Conservation (phyloP, 2,888 invertebrate species). For the Cataglyphis rosenhaueri region DNA sequence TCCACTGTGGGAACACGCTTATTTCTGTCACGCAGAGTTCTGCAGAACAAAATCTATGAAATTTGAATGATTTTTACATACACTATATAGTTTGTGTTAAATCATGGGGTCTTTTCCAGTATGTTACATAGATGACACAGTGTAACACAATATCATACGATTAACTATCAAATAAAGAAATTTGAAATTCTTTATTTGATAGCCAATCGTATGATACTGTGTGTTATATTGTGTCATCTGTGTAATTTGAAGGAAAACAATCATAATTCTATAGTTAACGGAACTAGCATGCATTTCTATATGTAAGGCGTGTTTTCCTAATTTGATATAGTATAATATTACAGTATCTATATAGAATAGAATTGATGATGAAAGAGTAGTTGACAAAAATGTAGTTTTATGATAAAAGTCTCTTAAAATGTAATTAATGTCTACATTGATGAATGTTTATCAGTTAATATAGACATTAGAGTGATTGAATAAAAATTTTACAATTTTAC, state of each 20-base stretch:
- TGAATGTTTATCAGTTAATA: neutral
- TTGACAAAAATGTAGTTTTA: neutral
- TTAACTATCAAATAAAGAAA: too few species aligned
- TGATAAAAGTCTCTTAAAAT: neutral
- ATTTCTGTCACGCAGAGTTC: conserved; percentile 23
- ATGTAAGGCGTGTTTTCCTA: neutral
- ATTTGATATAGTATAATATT: neutral
- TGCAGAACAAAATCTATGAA: neutral
- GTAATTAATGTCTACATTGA: neutral
- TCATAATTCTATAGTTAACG: neutral
- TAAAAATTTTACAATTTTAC: neutral
- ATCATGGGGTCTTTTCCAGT: too few species aligned
- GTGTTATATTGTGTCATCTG: too few species aligned
- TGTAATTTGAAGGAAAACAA: too few species aligned
- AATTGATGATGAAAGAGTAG: neutral
- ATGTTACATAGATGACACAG: too few species aligned
- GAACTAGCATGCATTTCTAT: neutral
- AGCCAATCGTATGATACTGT: too few species aligned
- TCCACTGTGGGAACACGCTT: neutral
- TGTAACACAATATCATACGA: too few species aligned
- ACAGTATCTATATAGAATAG: neutral
- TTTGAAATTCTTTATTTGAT: too few species aligned
- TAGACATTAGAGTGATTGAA: neutral
- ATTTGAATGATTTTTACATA: neutral
- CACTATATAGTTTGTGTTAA: neutral